Evolutionary conservation across 2,888 invertebrate species (phyloP), one percentile per base, ranked within the genome.

Genomic region (Petrolisthes cinctipes): DNA sequence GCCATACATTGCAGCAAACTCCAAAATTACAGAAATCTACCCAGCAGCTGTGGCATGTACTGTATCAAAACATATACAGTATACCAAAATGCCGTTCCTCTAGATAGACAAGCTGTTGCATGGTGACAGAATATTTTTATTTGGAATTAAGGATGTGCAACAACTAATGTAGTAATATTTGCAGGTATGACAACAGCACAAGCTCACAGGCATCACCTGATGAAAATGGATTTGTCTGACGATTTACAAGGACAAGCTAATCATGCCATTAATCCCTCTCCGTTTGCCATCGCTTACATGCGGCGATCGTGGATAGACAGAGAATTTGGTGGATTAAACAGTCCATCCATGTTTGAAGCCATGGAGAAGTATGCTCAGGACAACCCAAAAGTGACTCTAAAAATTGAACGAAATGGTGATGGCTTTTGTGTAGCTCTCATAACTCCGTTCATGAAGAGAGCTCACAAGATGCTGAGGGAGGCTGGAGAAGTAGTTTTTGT

Each of bases 371-470:
- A 66, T 66, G 66, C 57, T n/a, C 11, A 66, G 53, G 61, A 75
- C 5, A 73, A 75, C 53, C 73, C 73, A 56, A 75, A 83, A 56
- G 6, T 76, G 14, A 82, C 54, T 71, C 20, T 75, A 53, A 20
- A 56, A 37, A 23, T 56, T 17, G 14, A 20, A 7, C 20, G 37
- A 61, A 54, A 83, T 53, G 54, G n/a, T 51, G 5, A 73, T 68
- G 17, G 51, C 11, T 83, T 71, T 61, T 51, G 23, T 4, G 83
- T 83, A 5, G 83, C n/a, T 51, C n/a, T 83, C 20, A 23, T 83
- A 14, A 75, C 83, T 14, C 75, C 73, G 7, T 76, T 83, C 83
- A 83, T 83, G 83, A 56, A 7, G 76, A 53, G 79, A 56, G 79
- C 79, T n/a, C 83, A 83, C 76, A 73, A 23, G 23, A 20, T 20